Base-by-base conservation (phyloP, 1,140 invertebrate genomes). In the Globodera ellingtonae region DNA sequence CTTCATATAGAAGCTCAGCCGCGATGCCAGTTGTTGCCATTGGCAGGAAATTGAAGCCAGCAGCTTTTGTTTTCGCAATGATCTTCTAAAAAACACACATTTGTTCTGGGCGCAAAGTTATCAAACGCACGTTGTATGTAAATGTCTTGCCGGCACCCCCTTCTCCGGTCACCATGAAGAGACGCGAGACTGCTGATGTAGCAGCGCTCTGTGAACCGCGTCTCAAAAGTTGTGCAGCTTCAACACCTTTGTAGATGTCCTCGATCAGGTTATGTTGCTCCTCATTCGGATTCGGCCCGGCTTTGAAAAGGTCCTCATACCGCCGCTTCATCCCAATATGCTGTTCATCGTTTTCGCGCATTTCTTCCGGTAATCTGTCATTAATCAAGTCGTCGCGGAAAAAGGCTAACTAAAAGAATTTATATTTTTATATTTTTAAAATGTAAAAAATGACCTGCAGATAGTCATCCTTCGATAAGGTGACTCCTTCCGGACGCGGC, bases 81-180 rank as follows among this genome's bases (percentile, higher is more conserved):
- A 72, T 47, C 6, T 72, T 72, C 70, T 72, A n/a, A n/a, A n/a
- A 6, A n/a, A n/a, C n/a, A n/a, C n/a, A n/a, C n/a, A n/a, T n/a
- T n/a, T n/a, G n/a, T n/a, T n/a, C n/a, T n/a, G n/a, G n/a, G n/a
- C n/a, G n/a, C n/a, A n/a, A n/a, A n/a, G n/a, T n/a, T n/a, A n/a
- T n/a, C n/a, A n/a, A n/a, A n/a, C n/a, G n/a, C n/a, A 72, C 70
- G n/a, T 72, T 72, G 21, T 72, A 72, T 18, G 70, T 72, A 6
- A 72, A 72, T n/a, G 70, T 72, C 6, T 72, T 72, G 5, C 70
- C 70, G 15, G 70, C 46, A 6, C 70, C 70, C 5, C 70, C 70
- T 72, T 72, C 70, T 15, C 70, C 70, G 0, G 70, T 72, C 18
- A 72, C 50, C 46, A 72, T 48, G 50, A 72, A 72, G 6, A 72